Conservation (phyloP, 2,888 invertebrate genomes). For the Temnothorax ravouxi region DNA sequence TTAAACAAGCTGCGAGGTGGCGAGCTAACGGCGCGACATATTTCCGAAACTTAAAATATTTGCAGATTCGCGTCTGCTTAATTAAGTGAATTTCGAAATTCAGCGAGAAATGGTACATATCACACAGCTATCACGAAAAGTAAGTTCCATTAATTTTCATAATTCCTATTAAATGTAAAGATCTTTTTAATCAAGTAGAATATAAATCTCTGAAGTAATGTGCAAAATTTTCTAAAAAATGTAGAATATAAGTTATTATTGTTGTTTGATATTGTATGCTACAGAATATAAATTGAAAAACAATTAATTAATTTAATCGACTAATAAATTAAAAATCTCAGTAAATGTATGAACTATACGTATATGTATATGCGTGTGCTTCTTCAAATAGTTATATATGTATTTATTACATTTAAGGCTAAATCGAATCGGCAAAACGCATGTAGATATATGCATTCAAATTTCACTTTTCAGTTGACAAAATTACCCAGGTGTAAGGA, state of each 20-base stretch:
- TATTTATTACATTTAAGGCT: neutral
- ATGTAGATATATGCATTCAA: neutral
- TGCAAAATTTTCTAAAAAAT: neutral
- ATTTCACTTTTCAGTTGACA: neutral
- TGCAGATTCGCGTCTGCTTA: conserved; percentile 42
- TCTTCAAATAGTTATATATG: neutral
- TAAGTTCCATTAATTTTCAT: conserved; percentile 20
- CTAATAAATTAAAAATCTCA: neutral
- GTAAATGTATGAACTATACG: neutral
- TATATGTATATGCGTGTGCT: neutral
- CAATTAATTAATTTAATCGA: too few species aligned
- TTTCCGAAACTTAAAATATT: conserved; percentile 56
- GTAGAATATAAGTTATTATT: neutral
- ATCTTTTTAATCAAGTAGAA: neutral
- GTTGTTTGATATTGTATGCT: neutral
- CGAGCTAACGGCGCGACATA: conserved; percentile 31
- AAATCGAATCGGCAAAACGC: neutral
- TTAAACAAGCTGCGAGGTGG: conserved; percentile 40
- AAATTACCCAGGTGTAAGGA: neutral
- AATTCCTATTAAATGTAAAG: neutral
- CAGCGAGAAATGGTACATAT: conserved; percentile 1
- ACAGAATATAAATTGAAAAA: neutral
- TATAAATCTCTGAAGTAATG: neutral
- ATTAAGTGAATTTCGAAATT: conserved; percentile 51
- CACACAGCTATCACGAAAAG: neutral